Evolutionary conservation across 1,140 invertebrate genomes (phyloP).

Genomic region (Euwallacea fornicatus): DNA sequence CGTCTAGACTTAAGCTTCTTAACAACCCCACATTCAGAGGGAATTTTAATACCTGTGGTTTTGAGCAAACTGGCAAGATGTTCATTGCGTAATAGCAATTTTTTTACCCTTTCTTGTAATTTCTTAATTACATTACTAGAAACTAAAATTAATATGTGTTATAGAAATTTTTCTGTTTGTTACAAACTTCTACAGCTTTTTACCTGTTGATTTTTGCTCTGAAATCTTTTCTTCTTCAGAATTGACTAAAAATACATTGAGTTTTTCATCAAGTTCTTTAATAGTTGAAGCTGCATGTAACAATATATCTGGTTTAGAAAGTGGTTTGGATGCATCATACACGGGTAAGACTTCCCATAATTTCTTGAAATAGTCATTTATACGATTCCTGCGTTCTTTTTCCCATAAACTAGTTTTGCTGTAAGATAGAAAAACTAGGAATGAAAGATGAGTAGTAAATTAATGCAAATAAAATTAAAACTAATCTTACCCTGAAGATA

Average conservation of each 20-base stretch:
- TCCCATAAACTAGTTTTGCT: slow-evolving; percentile 56
- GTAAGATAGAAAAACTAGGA: slow-evolving; percentile 15
- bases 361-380: slow-evolving; percentile 56
- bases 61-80: slow-evolving; percentile 54
- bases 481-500: not conserved
- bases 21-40: slow-evolving; percentile 44
- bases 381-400: slow-evolving; percentile 55
- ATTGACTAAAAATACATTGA: slow-evolving; percentile 47
- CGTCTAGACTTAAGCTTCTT: slow-evolving; percentile 39
- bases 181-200: no score
- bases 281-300: slow-evolving; percentile 55
- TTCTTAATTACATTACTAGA: slow-evolving; percentile 47
- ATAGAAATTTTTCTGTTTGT: no score
- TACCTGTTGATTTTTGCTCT: slow-evolving; percentile 34
- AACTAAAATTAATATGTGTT: no score
- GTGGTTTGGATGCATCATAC: slow-evolving; percentile 53
- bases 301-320: slow-evolving; percentile 57
- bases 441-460: no score
- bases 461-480: no score
- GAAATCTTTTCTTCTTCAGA: slow-evolving; percentile 28
- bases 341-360: slow-evolving; percentile 56
- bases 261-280: slow-evolving; percentile 54
- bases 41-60: slow-evolving; percentile 54
- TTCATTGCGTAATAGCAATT: slow-evolving; percentile 54
- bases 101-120: slow-evolving; percentile 53